A percentile compares a stretch with the other conserved stretches of the same genome.
Conservation (phyloP, 1,140 invertebrate genomes). For the Physella acuta region DNA sequence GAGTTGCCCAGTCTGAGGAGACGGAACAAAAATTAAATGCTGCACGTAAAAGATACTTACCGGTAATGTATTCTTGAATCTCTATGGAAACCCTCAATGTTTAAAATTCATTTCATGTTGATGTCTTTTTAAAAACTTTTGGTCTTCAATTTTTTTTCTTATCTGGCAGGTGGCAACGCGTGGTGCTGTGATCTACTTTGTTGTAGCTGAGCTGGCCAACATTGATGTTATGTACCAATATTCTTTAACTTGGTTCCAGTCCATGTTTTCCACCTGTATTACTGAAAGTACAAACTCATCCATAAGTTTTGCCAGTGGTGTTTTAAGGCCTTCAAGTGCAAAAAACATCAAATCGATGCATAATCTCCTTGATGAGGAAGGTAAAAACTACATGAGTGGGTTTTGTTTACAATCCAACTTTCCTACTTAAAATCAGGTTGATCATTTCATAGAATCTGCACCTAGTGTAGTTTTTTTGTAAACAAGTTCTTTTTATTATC, state of each 20-base stretch:
- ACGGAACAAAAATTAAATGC: conserved; percentile 55
- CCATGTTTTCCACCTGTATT: conserved; percentile 53
- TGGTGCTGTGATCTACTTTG: conserved; percentile 59
- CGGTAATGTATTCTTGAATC: conserved; percentile 39
- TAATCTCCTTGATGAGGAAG: conserved; percentile 12
- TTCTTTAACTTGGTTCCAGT: conserved; percentile 58
- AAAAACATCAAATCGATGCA: conserved; percentile 25
- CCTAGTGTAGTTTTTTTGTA: too few relatives aligned
- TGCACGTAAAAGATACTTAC: conserved; percentile 54
- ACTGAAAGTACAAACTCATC: conserved; percentile 16
- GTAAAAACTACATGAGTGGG: too few relatives aligned
- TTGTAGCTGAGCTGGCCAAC: conserved; percentile 54
- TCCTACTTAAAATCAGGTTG: too few relatives aligned
- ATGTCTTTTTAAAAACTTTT: neutral
- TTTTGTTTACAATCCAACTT: too few relatives aligned
- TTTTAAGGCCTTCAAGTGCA: conserved; percentile 33
- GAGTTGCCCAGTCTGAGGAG: conserved; percentile 54
- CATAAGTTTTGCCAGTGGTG: conserved; percentile 27
- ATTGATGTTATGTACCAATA: conserved; percentile 62
- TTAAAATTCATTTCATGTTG: neutral
- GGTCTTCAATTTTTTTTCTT: neutral
- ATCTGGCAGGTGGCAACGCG: conserved; percentile 58
- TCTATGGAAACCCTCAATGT: neutral
- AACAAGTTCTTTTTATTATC: too few relatives aligned
- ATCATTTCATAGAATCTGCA: too few relatives aligned